Evolutionary conservation across 2,888 invertebrate species (phyloP), one percentile per base, ranked within the genome.

Genomic region (Hymenopus coronatus): DNA sequence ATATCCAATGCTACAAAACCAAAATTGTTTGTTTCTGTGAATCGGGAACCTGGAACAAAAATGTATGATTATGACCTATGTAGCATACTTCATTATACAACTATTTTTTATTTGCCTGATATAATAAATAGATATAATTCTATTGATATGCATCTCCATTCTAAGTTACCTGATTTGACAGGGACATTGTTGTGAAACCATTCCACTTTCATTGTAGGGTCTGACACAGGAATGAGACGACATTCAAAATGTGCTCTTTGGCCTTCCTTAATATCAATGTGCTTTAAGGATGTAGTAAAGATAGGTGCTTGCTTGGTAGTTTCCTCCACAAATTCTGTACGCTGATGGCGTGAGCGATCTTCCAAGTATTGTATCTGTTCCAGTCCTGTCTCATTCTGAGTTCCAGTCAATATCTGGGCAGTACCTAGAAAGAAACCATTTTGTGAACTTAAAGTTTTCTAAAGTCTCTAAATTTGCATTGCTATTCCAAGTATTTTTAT

Each of bases 1-100:
- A 99, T 98, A 92, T 99, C 99, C 89, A 99, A 94, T 33, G 99
- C 98, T 25, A 99, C 99, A 93, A 98, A 99, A 84, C 99, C 99
- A 93, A 99, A 99, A 93, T 98, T 99, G 92, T 98, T 98, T 14
- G 98, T 98, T 93, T 99, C 98, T 20, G 98, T 97, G 93, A 99
- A 99, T 91, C 99, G 96, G 12, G 98, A 98, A 83, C 99, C 94
- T 93, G 89, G 28, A 83, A 88, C 46, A 28, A 83, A 87, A 82
- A 81, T 28, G 4, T n/a, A 28, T 54, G 15, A n/a, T 20, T 84
- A 81, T 54, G 54, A 85, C 2, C 46, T 70, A 86, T 54, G n/a
- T 40, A 20, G 33, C 40, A 30, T 3, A 30, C 1, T n/a, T 40
- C 0, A n/a, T 20, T 70, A 20, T 20, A 20, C 4, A 20, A 70